Percentiles rank a stretch among this genome's conserved stretches.
These are phyloP conservation scores for Schizopygopsis malacanthus DNA, from an alignment of 2,797 vertebrate species.

Conservation along the genomic window DNA sequence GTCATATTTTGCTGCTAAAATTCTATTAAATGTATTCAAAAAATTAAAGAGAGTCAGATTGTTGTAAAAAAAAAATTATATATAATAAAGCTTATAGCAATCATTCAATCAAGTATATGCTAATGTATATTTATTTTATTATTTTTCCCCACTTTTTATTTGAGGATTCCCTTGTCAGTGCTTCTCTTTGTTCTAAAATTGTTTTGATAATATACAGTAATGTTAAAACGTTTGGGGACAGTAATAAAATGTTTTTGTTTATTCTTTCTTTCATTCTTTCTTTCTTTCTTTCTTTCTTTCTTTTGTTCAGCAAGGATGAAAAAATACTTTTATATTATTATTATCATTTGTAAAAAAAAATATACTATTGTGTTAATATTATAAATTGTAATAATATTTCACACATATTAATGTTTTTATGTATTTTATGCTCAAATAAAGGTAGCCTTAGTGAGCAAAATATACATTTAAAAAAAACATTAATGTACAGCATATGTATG, in stretches of 20 bases:
- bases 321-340: not conserved
- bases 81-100: not conserved
- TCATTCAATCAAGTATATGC: not conserved
- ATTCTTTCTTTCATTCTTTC: not conserved
- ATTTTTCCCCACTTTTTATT: not conserved
- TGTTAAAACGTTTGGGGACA: not conserved
- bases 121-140: not conserved
- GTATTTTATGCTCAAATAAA: not conserved
- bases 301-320: not conserved
- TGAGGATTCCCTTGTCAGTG: not conserved
- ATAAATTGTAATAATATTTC: not conserved
- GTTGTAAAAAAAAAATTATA: not conserved
- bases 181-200: not conserved
- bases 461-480: not conserved
- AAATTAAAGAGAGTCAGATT: not conserved
- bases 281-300: no score
- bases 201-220: not conserved
- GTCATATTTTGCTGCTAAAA: not conserved
- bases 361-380: no score
- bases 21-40: not conserved
- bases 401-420: not conserved
- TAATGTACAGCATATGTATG: no score
- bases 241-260: not conserved
- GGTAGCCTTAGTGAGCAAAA: not conserved
- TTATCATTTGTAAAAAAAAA: not conserved